These are phyloP conservation scores for Nomada flava DNA, from an alignment of 2,888 invertebrate species.

Conservation along the genomic window DNA sequence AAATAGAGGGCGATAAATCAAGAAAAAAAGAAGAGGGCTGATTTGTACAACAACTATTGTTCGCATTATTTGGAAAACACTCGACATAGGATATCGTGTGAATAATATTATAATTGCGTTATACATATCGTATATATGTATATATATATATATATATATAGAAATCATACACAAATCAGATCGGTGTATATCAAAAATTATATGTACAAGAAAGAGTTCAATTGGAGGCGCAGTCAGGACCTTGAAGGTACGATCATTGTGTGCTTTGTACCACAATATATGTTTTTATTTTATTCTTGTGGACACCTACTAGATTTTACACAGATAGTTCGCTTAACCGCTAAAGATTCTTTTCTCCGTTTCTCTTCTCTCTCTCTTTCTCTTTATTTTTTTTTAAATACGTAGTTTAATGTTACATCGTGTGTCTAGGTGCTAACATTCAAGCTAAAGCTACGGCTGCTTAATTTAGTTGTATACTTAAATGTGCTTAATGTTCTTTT, in stretches of 20 bases:
- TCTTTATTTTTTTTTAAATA: constrained; percentile 77
- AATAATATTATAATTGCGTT: constrained; percentile 58
- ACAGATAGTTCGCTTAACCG: constrained; percentile 83
- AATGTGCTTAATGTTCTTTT: constrained; percentile 80
- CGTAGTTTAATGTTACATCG: constrained; percentile 83
- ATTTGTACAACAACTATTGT: neutral
- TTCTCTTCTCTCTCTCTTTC: constrained; percentile 42
- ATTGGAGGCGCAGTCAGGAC: constrained; percentile 54
- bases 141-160: constrained; percentile 29
- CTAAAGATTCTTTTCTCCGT: constrained; percentile 73
- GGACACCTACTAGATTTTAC: constrained; percentile 84
- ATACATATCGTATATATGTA: constrained; percentile 39
- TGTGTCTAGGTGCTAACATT: constrained; percentile 83
- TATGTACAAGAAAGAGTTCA: constrained; percentile 51
- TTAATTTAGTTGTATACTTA: constrained; percentile 83
- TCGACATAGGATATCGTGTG: constrained; percentile 40
- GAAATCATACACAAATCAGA: constrained; percentile 59
- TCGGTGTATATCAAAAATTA: constrained; percentile 33
- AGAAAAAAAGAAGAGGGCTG: neutral
- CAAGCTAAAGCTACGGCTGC: constrained; percentile 82
- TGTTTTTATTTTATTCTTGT: constrained; percentile 84
- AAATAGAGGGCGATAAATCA: neutral
- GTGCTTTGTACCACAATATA: constrained; percentile 84
- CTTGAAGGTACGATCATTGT: constrained; percentile 67
- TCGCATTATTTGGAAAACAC: constrained; percentile 25